A percentile compares a stretch with the other conserved stretches of the same genome.
Conservation (phyloP, 1,140 invertebrate species). For the Antheraea mylitta region DNA sequence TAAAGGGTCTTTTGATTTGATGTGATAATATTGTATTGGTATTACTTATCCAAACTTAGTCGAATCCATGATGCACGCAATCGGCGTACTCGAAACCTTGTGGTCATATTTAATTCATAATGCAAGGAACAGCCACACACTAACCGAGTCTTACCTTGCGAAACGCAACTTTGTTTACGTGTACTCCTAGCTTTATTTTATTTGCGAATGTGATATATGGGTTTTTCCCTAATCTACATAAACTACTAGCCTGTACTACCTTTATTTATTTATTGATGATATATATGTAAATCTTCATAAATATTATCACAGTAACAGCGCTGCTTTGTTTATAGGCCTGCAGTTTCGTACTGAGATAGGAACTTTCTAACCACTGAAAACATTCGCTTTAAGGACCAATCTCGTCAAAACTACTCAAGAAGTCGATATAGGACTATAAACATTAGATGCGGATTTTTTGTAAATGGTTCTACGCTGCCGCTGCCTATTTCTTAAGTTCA, state of each 20-base stretch:
- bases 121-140: conserved; percentile 20
- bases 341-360: too few species aligned
- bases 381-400: too few species aligned
- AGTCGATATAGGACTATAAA: too few species aligned
- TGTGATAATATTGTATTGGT: neutral
- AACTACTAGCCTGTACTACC: neutral
- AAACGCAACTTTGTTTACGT: conserved; percentile 20
- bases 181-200: conserved; percentile 24
- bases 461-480: too few species aligned
- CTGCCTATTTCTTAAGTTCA: too few species aligned
- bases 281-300: neutral
- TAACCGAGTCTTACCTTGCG: conserved; percentile 13
- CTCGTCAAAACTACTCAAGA: too few species aligned
- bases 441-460: too few species aligned
- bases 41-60: conserved; percentile 18
- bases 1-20: too few species aligned
- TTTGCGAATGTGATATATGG: conserved; percentile 2
- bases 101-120: conserved; percentile 48
- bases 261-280: neutral
- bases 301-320: too few species aligned
- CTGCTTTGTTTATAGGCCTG: too few species aligned
- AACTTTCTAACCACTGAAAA: too few species aligned
- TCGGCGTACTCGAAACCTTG: conserved; percentile 31
- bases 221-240: neutral
- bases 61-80: conserved; percentile 35